phyloP scores from a whole-genome alignment of 35 echinoderm and acorn worm genomes.

The Diadema setosum region DNA sequence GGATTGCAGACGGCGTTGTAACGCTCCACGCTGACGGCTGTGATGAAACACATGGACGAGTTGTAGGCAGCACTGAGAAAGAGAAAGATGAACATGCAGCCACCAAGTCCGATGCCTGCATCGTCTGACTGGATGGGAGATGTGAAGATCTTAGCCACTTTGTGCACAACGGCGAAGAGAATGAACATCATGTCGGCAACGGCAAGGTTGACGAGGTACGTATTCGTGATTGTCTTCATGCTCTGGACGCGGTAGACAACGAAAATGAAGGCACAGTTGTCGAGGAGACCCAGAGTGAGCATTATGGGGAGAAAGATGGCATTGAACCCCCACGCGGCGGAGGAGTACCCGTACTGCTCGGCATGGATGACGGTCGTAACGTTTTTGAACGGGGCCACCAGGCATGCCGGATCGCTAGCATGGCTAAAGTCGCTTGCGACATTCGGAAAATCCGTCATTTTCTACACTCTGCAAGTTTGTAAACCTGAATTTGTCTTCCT shows the following conservation, averaged over 20 bases:
- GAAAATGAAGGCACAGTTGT: conserved; percentile 65
- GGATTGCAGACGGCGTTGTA: conserved; percentile 85
- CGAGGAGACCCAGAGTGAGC: conserved; percentile 34
- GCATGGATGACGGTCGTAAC: background rate
- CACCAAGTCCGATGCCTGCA: conserved; percentile 13
- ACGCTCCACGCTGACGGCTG: conserved; percentile 54
- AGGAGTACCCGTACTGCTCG: background rate
- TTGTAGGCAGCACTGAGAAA: conserved; percentile 38
- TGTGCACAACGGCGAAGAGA: conserved; percentile 44
- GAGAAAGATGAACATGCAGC: conserved; percentile 56
- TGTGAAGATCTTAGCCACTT: conserved; percentile 31
- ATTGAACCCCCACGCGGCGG: conserved; percentile 34
- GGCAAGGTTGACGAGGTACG: conserved; percentile 80
- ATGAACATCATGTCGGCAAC: conserved; percentile 63
- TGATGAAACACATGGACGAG: conserved; percentile 57
- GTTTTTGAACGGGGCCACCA: background rate
- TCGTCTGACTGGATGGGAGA: conserved; percentile 48
- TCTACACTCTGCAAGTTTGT: too few relatives aligned
- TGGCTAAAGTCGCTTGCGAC: background rate
- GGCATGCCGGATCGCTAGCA: background rate
- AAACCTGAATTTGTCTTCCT: too few relatives aligned
- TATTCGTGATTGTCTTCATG: conserved; percentile 86
- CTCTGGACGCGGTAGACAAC: conserved; percentile 45
- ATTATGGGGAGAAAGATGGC: conserved; percentile 60
- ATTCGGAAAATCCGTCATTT: background rate